Evolutionary conservation across 1,140 invertebrate species (phyloP).

Genomic region (Drosophila auraria): DNA sequence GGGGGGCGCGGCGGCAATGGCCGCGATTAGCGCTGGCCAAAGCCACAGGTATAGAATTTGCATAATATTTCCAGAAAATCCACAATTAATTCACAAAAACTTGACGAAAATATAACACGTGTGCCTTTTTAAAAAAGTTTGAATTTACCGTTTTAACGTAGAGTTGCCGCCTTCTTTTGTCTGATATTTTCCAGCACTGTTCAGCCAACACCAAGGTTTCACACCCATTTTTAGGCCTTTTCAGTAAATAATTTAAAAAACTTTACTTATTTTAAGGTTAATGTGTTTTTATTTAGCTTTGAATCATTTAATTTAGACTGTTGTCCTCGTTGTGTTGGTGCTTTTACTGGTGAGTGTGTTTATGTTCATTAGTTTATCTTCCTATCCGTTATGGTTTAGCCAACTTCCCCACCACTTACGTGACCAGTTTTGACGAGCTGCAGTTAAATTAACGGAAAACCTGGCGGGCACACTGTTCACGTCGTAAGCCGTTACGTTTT

Average conservation of each 20-base stretch:
- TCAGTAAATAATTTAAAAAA: not conserved
- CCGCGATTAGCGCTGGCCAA: slow-evolving; percentile 12
- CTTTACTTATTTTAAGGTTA: too few relatives aligned
- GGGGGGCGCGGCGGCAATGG: not conserved
- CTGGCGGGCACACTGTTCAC: too few relatives aligned
- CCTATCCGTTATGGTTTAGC: too few relatives aligned
- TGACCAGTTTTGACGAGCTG: too few relatives aligned
- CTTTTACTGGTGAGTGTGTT: too few relatives aligned
- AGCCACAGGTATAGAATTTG: slow-evolving; percentile 10
- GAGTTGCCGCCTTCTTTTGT: not conserved
- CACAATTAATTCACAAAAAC: slow-evolving; percentile 3
- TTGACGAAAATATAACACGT: slow-evolving; percentile 17
- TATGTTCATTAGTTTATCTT: too few relatives aligned
- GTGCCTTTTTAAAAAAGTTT: not conserved
- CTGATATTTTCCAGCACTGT: not conserved
- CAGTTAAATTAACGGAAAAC: too few relatives aligned
- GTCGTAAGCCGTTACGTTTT: too few relatives aligned
- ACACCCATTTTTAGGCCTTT: not conserved
- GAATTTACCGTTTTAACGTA: slow-evolving; percentile 24
- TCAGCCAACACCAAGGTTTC: not conserved
- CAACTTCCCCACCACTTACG: too few relatives aligned
- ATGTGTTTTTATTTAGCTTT: too few relatives aligned
- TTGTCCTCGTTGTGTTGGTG: too few relatives aligned
- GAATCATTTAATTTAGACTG: too few relatives aligned
- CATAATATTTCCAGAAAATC: slow-evolving; percentile 1